Evolutionary conservation across 2,888 invertebrate genomes (phyloP), one percentile per base, ranked within the genome.

Genomic region (Argyresthia goedartella): DNA sequence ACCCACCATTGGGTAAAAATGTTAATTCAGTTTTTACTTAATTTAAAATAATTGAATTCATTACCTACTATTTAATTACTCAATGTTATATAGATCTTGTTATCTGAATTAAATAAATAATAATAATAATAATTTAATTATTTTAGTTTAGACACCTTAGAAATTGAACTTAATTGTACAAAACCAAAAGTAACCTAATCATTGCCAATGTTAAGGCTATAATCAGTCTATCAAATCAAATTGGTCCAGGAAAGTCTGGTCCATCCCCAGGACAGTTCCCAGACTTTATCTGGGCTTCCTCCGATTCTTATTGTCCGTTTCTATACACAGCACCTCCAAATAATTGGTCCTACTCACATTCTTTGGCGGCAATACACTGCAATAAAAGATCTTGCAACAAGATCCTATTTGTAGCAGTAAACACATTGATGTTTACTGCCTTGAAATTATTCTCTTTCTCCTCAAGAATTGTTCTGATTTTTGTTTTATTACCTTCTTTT

Each of bases 241-340:
- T 63, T 84, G 78, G 56, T 86, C 85, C 56, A 86, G 60, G 54
- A 85, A 76, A 0, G 81, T 81, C 15, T 81, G 62, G 56, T 86
- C 84, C 0, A 86, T 84, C 8, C 84, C 84, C 55, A 86, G 63
- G 14, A 69, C 75, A 3, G 81, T 70, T 0, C 86, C 86, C 0
- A 86, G 66, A 61, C 86, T 86, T 49, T 81, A 76, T 44, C 84
- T 62, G 0, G 78, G 71, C 52, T 64, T 76, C 48, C 67, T 66
- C 1, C 52, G 43, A 1, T 61, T 64, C 8, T 59, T 65, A 1
- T 72, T 69, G 15, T 76, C 75, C 3, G 60, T 56, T 53, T 79
- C 73, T 14, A 64, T 50, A 54, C 63, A 66, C 1, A 68, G 52
- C 10, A 66, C 55, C 56, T 76, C 73, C 41, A 69, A 60, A 58